These are phyloP conservation scores for Liposcelis brunnea DNA, from an alignment of 2,888 invertebrate genomes.

Conservation along the genomic window DNA sequence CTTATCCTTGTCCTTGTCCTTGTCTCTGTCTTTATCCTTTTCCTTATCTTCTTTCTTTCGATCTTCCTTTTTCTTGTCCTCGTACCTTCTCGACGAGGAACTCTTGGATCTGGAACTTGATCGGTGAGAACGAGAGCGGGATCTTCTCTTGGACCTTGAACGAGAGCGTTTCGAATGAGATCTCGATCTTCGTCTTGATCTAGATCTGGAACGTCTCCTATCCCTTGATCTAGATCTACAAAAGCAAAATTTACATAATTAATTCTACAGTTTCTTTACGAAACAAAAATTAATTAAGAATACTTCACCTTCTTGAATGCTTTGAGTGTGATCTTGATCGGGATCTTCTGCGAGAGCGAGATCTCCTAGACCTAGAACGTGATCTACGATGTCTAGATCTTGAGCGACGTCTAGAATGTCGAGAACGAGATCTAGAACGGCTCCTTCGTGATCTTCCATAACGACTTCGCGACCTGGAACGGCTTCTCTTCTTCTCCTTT, in stretches of 20 bases:
- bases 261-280: not conserved
- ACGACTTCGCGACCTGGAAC: constrained; percentile 38
- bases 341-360: constrained; percentile 17
- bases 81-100: constrained; percentile 14
- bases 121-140: constrained; percentile 31
- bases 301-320: constrained; percentile 9
- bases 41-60: constrained; percentile 13
- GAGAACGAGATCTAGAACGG: constrained; percentile 20
- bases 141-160: constrained; percentile 21
- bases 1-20: constrained; percentile 12
- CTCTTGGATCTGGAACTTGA: constrained; percentile 15
- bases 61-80: constrained; percentile 12
- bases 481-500: constrained; percentile 57
- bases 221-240: constrained; percentile 28
- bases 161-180: constrained; percentile 27
- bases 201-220: constrained; percentile 38
- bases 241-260: constrained; percentile 16
- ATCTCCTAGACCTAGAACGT: constrained; percentile 23
- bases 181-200: constrained; percentile 33
- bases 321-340: constrained; percentile 17
- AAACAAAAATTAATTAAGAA: constrained; percentile 18
- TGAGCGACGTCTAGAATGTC: constrained; percentile 24
- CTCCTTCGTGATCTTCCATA: constrained; percentile 21
- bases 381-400: constrained; percentile 26
- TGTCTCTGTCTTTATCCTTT: constrained; percentile 9